These are phyloP conservation scores for Heteromormyrus szaboi DNA, from an alignment of 2,797 vertebrate genomes.

Conservation along the genomic window DNA sequence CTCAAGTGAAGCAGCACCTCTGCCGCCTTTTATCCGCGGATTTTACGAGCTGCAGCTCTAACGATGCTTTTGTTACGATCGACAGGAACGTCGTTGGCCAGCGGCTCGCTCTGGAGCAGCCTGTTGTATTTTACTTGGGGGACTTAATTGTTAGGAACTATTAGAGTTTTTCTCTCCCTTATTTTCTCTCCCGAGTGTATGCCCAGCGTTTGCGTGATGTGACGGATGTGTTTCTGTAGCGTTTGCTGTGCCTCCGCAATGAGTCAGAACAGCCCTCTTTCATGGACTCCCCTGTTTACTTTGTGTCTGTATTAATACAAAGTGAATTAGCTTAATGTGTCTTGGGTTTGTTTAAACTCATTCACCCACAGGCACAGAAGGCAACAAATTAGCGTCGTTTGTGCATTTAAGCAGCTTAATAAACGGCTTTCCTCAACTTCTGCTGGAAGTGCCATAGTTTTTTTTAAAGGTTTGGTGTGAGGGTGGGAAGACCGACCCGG, in stretches of 20 bases:
- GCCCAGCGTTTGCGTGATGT: slow-evolving; percentile 33
- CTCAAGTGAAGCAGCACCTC: slow-evolving; percentile 29
- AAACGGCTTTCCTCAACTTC: neutral
- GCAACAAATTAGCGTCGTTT: neutral
- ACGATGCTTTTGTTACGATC: slow-evolving; percentile 36
- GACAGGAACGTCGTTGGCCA: slow-evolving; percentile 27
- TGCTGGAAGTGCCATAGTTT: neutral
- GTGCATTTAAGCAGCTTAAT: neutral
- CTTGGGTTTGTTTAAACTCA: slow-evolving; percentile 38
- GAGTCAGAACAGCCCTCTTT: neutral
- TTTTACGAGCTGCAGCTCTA: slow-evolving; percentile 47
- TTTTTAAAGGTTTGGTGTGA: neutral
- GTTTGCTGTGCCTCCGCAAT: slow-evolving; percentile 29
- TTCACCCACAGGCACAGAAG: slow-evolving; percentile 20
- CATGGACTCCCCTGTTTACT: slow-evolving; percentile 40
- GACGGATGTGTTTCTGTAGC: slow-evolving; percentile 26
- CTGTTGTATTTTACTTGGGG: slow-evolving; percentile 30
- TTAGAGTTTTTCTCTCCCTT: slow-evolving; percentile 26
- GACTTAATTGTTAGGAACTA: slow-evolving; percentile 41
- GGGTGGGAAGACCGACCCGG: neutral
- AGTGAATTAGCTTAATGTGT: slow-evolving; percentile 38
- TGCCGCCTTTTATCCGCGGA: slow-evolving; percentile 31
- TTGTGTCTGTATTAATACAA: slow-evolving; percentile 43
- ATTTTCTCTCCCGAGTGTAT: slow-evolving; percentile 30
- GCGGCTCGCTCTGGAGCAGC: slow-evolving; percentile 39